Percentiles rank a stretch among this genome's conserved stretches.
Evolutionary conservation across 2,888 invertebrate species (phyloP).

Genomic region (Ceramica pisi): DNA sequence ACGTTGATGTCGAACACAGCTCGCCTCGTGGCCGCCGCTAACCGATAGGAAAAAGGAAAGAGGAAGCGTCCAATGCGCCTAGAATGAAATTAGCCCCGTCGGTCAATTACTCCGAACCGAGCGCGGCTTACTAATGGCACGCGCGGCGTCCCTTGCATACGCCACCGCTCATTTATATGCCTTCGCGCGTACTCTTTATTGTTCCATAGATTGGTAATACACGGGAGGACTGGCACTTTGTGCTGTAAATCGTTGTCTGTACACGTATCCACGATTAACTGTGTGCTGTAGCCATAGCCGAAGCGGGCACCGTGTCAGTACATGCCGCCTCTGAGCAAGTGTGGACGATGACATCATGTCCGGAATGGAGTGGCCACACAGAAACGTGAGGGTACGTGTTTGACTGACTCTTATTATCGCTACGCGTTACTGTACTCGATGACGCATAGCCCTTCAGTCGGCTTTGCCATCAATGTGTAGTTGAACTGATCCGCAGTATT

Average conservation of each 20-base stretch:
- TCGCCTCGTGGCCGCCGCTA: constrained; percentile 83
- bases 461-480: constrained; percentile 53
- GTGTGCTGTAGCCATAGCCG: constrained; percentile 81
- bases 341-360: constrained; percentile 89
- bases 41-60: constrained; percentile 91
- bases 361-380: constrained; percentile 86
- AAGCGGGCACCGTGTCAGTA: constrained; percentile 82
- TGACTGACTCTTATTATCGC: constrained; percentile 76
- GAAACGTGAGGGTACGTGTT: constrained; percentile 84
- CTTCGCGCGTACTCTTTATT: constrained; percentile 86
- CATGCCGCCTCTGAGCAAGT: constrained; percentile 82
- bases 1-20: constrained; percentile 72
- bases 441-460: constrained; percentile 78
- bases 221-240: constrained; percentile 90
- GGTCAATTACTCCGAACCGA: constrained; percentile 89
- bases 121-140: constrained; percentile 88
- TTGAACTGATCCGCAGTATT: constrained; percentile 52
- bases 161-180: constrained; percentile 88
- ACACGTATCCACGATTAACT: constrained; percentile 89
- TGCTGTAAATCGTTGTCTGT: constrained; percentile 90
- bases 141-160: constrained; percentile 86
- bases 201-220: constrained; percentile 90
- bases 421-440: constrained; percentile 75
- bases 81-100: constrained; percentile 89
- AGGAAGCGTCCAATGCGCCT: constrained; percentile 89